phyloP scores from a whole-genome alignment of 2,888 invertebrate species.

The Cenopis cana region DNA sequence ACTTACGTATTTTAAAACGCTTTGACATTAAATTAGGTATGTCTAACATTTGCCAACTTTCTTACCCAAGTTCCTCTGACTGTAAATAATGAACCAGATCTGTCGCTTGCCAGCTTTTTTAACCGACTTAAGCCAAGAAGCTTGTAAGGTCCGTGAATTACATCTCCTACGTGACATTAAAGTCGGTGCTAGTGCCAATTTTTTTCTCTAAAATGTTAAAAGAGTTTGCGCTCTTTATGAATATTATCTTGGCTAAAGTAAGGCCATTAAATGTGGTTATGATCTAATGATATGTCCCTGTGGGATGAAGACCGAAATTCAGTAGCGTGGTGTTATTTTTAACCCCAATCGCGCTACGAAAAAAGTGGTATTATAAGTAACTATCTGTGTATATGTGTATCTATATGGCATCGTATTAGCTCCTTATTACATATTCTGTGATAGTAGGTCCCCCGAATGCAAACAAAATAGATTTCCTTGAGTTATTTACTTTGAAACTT shows the following conservation, averaged over 20 bases:
- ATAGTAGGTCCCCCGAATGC: too few species aligned
- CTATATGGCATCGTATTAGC: too few species aligned
- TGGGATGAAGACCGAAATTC: not conserved
- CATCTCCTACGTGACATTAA: constrained; percentile 20
- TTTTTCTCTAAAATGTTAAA: constrained; percentile 17
- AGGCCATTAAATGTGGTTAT: not conserved
- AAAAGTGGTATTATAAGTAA: too few species aligned
- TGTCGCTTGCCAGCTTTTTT: constrained; percentile 24
- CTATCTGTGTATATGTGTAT: too few species aligned
- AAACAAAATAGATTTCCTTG: too few species aligned
- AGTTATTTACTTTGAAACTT: too few species aligned
- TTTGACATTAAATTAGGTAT: too few species aligned
- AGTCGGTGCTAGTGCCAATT: constrained; percentile 14
- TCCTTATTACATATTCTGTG: too few species aligned
- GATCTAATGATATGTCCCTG: not conserved
- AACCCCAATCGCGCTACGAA: too few species aligned
- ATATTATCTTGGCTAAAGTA: constrained; percentile 13
- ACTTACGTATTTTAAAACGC: too few species aligned
- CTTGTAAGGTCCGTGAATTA: constrained; percentile 17
- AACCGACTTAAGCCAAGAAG: constrained; percentile 24
- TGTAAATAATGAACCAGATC: constrained; percentile 13
- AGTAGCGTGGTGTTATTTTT: too few species aligned
- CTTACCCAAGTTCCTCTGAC: not conserved
- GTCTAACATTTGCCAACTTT: not conserved
- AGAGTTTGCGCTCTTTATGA: not conserved